These are phyloP conservation scores for Drosophila paramelanica DNA, from an alignment of 2,888 invertebrate genomes.

Conservation along the genomic window DNA sequence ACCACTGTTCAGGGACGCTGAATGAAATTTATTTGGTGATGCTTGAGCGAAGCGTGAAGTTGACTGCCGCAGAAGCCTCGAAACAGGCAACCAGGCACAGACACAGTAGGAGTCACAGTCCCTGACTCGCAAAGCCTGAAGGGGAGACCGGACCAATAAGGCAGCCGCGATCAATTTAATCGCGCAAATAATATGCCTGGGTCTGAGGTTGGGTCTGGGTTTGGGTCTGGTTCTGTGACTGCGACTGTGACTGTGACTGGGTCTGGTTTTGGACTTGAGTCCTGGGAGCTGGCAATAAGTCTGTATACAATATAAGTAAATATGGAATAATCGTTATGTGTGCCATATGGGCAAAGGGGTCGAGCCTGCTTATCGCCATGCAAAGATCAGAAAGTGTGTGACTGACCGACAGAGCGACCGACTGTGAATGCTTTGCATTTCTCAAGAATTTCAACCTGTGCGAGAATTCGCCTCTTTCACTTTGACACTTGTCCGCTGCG, in stretches of 20 bases:
- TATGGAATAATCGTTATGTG: conserved; percentile 81
- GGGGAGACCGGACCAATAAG: conserved; percentile 39
- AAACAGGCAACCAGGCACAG: conserved; percentile 30
- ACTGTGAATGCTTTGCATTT: conserved; percentile 65
- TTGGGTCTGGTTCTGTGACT: conserved; percentile 6
- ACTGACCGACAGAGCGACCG: conserved; percentile 40
- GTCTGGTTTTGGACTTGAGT: conserved; percentile 28
- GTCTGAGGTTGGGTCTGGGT: conserved; percentile 9
- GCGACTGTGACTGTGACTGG: background rate
- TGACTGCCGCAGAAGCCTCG: conserved; percentile 76
- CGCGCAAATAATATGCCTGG: conserved; percentile 83
- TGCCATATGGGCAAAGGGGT: conserved; percentile 64
- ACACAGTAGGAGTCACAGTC: conserved; percentile 51
- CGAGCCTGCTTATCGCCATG: conserved; percentile 63
- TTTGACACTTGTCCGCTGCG: conserved; percentile 76
- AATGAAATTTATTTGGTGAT: conserved; percentile 84
- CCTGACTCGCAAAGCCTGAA: conserved; percentile 28
- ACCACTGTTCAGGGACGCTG: conserved; percentile 73
- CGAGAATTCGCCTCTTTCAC: conserved; percentile 71
- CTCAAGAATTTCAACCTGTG: conserved; percentile 74
- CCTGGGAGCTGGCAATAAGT: conserved; percentile 57
- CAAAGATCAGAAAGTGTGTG: conserved; percentile 79
- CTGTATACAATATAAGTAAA: conserved; percentile 82
- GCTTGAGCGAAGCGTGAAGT: conserved; percentile 83
- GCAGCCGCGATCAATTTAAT: conserved; percentile 83